A percentile compares a stretch with the other conserved stretches of the same genome.
These are phyloP conservation scores for Byasa hedistus DNA, from an alignment of 2,888 invertebrate genomes.

Conservation along the genomic window DNA sequence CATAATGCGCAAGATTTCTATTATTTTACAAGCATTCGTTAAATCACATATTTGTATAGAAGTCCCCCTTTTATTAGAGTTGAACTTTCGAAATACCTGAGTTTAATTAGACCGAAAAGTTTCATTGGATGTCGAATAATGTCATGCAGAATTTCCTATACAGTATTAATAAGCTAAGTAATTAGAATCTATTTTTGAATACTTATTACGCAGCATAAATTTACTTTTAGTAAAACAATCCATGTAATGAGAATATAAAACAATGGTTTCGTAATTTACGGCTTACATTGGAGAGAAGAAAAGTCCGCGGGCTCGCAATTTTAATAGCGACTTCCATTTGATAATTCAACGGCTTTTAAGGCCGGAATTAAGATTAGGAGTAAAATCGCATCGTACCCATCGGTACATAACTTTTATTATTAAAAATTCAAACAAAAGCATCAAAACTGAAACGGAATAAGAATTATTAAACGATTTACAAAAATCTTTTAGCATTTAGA, in stretches of 20 bases:
- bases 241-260: conserved; percentile 71
- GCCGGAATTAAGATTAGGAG: conserved; percentile 60
- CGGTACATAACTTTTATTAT: conserved; percentile 38
- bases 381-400: conserved; percentile 42
- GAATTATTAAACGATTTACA: neutral
- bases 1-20: too few relatives aligned
- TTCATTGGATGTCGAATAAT: too few relatives aligned
- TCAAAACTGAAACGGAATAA: neutral
- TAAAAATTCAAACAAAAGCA: conserved; percentile 7
- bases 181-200: neutral
- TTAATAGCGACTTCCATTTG: conserved; percentile 49
- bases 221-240: conserved; percentile 61
- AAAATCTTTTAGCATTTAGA: neutral
- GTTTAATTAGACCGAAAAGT: too few relatives aligned
- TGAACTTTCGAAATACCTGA: too few relatives aligned
- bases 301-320: conserved; percentile 53
- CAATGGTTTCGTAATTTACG: conserved; percentile 70
- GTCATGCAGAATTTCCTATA: too few relatives aligned
- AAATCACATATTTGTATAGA: too few relatives aligned
- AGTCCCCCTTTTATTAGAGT: too few relatives aligned
- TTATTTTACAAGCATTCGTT: too few relatives aligned
- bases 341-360: conserved; percentile 59
- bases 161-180: too few relatives aligned
- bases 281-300: conserved; percentile 41
- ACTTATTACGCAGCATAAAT: conserved; percentile 34